phyloP scores from a whole-genome alignment of 2,113 vertebrate genomes.

The Prinia subflava region DNA sequence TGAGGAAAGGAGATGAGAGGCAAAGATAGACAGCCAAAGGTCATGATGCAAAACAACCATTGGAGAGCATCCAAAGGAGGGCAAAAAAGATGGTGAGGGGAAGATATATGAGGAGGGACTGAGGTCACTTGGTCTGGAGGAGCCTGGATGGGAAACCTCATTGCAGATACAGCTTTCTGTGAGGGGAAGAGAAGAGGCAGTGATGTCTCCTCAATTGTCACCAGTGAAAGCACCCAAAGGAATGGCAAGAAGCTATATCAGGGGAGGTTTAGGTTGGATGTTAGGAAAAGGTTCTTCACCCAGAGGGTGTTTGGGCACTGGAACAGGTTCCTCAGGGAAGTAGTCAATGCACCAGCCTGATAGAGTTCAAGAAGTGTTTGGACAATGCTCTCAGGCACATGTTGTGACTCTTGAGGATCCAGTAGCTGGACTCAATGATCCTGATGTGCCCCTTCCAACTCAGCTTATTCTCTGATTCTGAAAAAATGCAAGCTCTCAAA shows the following conservation, averaged over 20 bases:
- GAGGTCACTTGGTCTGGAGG: neutral
- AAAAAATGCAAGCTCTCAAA: neutral
- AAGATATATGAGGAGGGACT: neutral
- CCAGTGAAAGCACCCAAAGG: neutral
- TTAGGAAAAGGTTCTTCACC: neutral
- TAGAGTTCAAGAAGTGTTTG: neutral
- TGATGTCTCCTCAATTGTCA: neutral
- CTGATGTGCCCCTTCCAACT: neutral
- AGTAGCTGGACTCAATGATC: neutral
- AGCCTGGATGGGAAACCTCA: neutral
- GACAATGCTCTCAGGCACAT: fast-evolving
- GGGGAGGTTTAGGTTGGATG: neutral
- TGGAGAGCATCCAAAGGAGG: neutral
- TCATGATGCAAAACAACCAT: neutral
- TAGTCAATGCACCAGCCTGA: too few relatives aligned
- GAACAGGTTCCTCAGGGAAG: neutral
- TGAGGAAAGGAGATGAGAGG: neutral
- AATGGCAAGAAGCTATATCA: neutral
- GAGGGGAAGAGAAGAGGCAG: neutral
- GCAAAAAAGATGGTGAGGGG: neutral
- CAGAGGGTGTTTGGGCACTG: neutral
- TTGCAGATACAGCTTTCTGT: neutral
- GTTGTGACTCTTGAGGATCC: neutral
- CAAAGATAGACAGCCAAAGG: neutral
- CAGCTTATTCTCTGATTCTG: neutral